Evolutionary conservation across 2,797 vertebrate species (phyloP).

Genomic region (Falco novaeseelandiae): DNA sequence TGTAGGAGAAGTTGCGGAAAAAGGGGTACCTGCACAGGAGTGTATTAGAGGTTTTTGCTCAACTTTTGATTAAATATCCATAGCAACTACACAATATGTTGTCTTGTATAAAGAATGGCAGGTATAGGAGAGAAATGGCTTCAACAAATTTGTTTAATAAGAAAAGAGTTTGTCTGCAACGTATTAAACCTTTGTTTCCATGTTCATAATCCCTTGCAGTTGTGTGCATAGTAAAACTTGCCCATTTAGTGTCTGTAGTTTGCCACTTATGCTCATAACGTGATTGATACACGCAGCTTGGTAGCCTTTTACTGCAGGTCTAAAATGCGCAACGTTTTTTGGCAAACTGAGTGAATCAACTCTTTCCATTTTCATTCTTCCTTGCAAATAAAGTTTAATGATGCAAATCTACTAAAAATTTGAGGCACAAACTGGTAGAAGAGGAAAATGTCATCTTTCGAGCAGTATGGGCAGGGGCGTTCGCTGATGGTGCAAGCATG

Average conservation of each 20-base stretch:
- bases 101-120: background rate
- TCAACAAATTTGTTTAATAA: background rate
- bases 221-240: background rate
- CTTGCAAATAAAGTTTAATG: background rate
- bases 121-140: background rate
- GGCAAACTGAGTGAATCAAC: background rate
- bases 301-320: background rate
- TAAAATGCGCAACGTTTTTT: background rate
- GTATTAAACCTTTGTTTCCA: background rate
- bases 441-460: background rate
- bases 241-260: background rate
- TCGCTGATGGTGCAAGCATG: rapidly evolving
- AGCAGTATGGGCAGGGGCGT: background rate
- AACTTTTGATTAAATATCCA: background rate
- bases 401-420: background rate
- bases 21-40: background rate
- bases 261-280: background rate
- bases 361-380: background rate
- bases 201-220: background rate
- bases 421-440: background rate
- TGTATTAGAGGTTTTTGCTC: background rate
- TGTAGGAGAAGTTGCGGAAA: background rate
- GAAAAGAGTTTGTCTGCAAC: background rate
- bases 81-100: background rate
- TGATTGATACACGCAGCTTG: background rate